These are phyloP conservation scores for Orthosia gracilis DNA, from an alignment of 2,888 invertebrate genomes.

Conservation along the genomic window DNA sequence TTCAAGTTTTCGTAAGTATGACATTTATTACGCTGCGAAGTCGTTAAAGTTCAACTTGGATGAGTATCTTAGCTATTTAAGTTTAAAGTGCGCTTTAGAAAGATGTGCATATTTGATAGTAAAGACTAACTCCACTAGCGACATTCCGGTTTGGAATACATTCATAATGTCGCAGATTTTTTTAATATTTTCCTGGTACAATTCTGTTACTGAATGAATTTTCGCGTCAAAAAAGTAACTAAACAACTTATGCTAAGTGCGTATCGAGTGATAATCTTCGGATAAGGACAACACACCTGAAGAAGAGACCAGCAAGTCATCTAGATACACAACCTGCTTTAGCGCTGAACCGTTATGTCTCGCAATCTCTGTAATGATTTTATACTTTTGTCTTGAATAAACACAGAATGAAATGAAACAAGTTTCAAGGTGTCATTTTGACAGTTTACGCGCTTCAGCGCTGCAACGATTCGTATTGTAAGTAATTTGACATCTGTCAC, in stretches of 20 bases:
- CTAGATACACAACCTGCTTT: constrained; percentile 54
- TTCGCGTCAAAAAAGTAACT: constrained; percentile 52
- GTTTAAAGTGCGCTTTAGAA: constrained; percentile 47
- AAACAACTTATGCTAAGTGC: constrained; percentile 41
- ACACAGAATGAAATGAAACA: constrained; percentile 32
- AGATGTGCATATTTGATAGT: constrained; percentile 53
- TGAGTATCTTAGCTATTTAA: constrained; percentile 47
- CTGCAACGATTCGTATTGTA: neutral
- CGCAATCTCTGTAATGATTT: constrained; percentile 33
- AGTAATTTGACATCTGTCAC: constrained; percentile 34
- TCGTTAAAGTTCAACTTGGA: constrained; percentile 52
- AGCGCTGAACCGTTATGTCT: constrained; percentile 26
- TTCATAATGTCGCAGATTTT: constrained; percentile 31
- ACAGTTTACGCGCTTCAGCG: neutral
- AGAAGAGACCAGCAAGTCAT: constrained; percentile 45
- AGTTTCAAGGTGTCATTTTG: constrained; percentile 22
- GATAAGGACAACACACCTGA: constrained; percentile 29
- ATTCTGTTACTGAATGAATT: constrained; percentile 60
- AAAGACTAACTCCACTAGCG: constrained; percentile 27
- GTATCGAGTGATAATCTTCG: constrained; percentile 45
- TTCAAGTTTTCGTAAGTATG: constrained; percentile 17
- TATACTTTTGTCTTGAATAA: constrained; percentile 24
- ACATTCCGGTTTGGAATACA: constrained; percentile 47
- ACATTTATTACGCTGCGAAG: constrained; percentile 38
- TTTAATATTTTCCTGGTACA: constrained; percentile 11